These are phyloP conservation scores for Acrossocheilus wenchowensis DNA, from an alignment of 2,797 vertebrate genomes.

Conservation along the genomic window DNA sequence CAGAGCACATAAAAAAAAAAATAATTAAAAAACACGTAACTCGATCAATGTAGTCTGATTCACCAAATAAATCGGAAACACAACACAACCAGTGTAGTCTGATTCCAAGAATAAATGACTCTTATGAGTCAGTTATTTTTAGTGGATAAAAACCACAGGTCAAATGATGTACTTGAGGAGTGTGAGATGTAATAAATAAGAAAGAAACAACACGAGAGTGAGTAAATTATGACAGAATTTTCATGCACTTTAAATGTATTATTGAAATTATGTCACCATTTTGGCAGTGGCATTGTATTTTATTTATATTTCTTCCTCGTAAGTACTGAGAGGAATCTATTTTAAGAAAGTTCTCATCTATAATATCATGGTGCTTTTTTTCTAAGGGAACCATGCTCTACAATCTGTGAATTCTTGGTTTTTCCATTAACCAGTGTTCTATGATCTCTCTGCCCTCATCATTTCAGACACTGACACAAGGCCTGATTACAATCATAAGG, in stretches of 20 bases:
- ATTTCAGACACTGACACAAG: constrained; percentile 29
- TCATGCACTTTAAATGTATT: neutral
- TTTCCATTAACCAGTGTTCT: constrained; percentile 13
- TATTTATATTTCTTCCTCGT: neutral
- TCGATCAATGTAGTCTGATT: neutral
- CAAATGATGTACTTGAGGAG: neutral
- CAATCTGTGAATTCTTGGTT: neutral
- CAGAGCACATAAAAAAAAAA: neutral
- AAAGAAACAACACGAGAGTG: neutral
- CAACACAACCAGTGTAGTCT: neutral
- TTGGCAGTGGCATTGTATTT: neutral
- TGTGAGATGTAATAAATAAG: neutral
- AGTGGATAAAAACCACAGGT: neutral
- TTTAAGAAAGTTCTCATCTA: neutral
- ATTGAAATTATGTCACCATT: neutral
- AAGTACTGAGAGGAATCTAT: neutral
- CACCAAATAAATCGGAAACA: neutral
- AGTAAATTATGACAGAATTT: neutral
- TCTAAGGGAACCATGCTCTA: neutral
- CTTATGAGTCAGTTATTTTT: neutral
- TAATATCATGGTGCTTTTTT: neutral
- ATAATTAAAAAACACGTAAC: neutral
- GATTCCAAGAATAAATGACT: neutral
- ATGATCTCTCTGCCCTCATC: constrained; percentile 25
- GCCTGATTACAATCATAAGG: constrained; percentile 22